Evolutionary conservation across 2,888 invertebrate genomes (phyloP).

Genomic region (Callimorpha dominula): DNA sequence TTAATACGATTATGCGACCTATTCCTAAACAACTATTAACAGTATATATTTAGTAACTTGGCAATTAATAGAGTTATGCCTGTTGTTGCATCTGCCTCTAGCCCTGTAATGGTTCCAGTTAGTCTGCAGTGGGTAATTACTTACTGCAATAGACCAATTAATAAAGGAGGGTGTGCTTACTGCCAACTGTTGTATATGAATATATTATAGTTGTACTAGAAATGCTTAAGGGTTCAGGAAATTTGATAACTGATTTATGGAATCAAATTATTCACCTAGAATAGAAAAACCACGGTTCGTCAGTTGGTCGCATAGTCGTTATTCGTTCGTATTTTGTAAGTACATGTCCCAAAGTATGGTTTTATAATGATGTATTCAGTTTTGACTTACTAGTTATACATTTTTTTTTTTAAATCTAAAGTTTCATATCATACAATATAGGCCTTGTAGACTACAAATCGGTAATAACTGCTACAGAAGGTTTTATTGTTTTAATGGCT

Average conservation of each 20-base stretch:
- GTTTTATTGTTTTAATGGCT: no score
- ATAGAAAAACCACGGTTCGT: not conserved
- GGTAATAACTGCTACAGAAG: no score
- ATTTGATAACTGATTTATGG: constrained; percentile 29
- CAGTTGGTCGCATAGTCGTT: no score
- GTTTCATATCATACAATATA: no score
- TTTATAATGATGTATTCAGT: no score
- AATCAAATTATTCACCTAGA: not conserved
- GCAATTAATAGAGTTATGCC: constrained; percentile 63
- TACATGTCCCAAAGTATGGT: no score
- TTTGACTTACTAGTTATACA: no score
- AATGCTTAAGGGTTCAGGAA: constrained; percentile 29
- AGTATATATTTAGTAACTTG: constrained; percentile 48
- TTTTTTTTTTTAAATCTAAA: no score
- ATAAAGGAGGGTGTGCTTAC: constrained; percentile 61
- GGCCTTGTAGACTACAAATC: no score
- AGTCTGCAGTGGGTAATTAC: constrained; percentile 64
- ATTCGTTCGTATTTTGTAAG: no score
- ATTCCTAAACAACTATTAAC: constrained; percentile 41
- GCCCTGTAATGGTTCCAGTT: constrained; percentile 59
- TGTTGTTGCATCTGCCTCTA: constrained; percentile 52
- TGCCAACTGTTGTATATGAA: constrained; percentile 51
- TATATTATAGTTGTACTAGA: constrained; percentile 46
- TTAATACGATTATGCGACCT: not conserved
- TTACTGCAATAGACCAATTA: constrained; percentile 70